phyloP scores from a whole-genome alignment of 1,140 invertebrate genomes.

The Penaeus vannamei region DNA sequence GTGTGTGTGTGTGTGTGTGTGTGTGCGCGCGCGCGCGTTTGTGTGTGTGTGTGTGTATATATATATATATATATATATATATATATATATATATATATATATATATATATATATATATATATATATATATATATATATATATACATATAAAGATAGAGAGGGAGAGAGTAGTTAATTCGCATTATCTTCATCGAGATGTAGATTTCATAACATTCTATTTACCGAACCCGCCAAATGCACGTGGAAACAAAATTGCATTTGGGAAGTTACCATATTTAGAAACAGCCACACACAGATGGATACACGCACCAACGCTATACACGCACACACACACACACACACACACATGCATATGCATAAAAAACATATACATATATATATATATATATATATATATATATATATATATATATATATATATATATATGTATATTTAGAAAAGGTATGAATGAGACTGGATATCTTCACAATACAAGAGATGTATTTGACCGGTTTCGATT shows the following conservation, averaged over 20 bases:
- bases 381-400: conserved; percentile 48
- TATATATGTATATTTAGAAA: conserved; percentile 5
- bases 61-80: conserved; percentile 32
- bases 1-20: background rate
- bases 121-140: conserved; percentile 40
- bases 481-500: too few relatives aligned
- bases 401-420: conserved; percentile 46
- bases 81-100: conserved; percentile 30
- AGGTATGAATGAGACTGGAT: too few relatives aligned
- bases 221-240: too few relatives aligned
- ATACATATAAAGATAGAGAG: background rate
- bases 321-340: background rate
- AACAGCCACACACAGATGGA: background rate
- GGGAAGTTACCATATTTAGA: background rate
- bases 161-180: background rate
- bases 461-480: too few relatives aligned
- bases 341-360: background rate
- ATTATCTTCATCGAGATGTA: too few relatives aligned
- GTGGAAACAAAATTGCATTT: too few relatives aligned
- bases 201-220: too few relatives aligned
- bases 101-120: conserved; percentile 19
- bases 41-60: background rate
- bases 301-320: background rate
- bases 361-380: conserved; percentile 43
- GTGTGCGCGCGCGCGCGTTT: background rate